A percentile compares a stretch with the other conserved stretches of the same genome.
Evolutionary conservation across 2,888 invertebrate species (phyloP).

Genomic region (Morpho helenor): DNA sequence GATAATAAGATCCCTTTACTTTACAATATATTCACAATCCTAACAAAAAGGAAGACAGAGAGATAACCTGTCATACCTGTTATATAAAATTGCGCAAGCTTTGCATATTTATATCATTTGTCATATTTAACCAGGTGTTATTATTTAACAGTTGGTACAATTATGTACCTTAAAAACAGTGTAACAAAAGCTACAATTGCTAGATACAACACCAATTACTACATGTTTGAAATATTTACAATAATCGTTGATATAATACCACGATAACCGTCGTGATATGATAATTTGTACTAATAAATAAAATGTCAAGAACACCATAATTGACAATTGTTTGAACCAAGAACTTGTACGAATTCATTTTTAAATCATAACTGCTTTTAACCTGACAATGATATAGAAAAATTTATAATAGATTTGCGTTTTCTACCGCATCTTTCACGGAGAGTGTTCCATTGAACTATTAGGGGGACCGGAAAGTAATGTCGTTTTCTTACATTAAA

Average conservation of each 20-base stretch:
- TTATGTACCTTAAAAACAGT: background rate
- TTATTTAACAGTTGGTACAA: background rate
- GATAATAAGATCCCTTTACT: too few relatives aligned
- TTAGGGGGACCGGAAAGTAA: too few relatives aligned
- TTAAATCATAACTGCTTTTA: too few relatives aligned
- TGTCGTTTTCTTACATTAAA: too few relatives aligned
- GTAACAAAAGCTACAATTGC: slow-evolving; percentile 6
- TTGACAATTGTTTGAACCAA: background rate
- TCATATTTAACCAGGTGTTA: slow-evolving; percentile 20
- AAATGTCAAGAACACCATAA: slow-evolving; percentile 1
- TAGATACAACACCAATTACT: background rate
- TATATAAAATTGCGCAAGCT: slow-evolving; percentile 9
- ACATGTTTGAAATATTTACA: slow-evolving; percentile 20
- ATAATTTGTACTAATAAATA: slow-evolving; percentile 11
- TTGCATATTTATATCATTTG: slow-evolving; percentile 17
- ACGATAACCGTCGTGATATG: slow-evolving; percentile 13
- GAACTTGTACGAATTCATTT: too few relatives aligned
- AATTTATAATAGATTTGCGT: too few relatives aligned
- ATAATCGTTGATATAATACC: slow-evolving; percentile 14
- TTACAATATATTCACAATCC: too few relatives aligned
- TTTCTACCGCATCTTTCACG: too few relatives aligned
- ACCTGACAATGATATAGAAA: too few relatives aligned
- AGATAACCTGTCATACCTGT: background rate
- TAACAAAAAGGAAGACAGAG: too few relatives aligned
- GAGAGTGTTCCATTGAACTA: too few relatives aligned